Percentiles rank a stretch among this genome's conserved stretches.
Evolutionary conservation across 2,113 vertebrate genomes (phyloP).

Genomic region (Balaeniceps rex): DNA sequence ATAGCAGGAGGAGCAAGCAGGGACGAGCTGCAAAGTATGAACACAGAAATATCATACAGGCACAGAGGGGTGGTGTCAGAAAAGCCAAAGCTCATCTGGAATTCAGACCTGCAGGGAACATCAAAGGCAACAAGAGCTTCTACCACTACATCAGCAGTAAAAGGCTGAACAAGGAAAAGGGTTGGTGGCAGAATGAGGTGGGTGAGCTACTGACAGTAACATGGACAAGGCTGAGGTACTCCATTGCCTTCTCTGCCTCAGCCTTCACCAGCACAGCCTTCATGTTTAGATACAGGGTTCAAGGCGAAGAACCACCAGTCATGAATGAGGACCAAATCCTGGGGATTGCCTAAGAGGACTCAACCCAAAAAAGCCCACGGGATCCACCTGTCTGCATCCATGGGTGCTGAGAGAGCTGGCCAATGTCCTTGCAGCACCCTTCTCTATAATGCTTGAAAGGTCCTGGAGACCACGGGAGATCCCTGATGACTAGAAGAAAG

Average conservation of each 20-base stretch:
- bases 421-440: background rate
- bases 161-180: background rate
- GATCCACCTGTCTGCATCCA: background rate
- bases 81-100: background rate
- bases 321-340: background rate
- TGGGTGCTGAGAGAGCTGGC: fast-evolving
- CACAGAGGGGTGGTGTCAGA: background rate
- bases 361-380: background rate
- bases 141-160: background rate
- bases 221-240: background rate
- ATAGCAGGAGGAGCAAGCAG: background rate
- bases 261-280: background rate
- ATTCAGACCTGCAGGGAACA: background rate
- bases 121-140: background rate
- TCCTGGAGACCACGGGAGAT: background rate
- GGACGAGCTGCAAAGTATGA: background rate
- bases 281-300: background rate
- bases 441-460: background rate
- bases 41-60: background rate
- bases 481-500: background rate
- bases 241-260: background rate
- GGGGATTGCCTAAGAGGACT: background rate
- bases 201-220: background rate
- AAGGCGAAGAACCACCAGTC: background rate
- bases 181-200: fast-evolving